Evolutionary conservation across 2,113 vertebrate species (phyloP), one percentile per base, ranked within the genome.

Genomic region (Prionailurus bengalensis): DNA sequence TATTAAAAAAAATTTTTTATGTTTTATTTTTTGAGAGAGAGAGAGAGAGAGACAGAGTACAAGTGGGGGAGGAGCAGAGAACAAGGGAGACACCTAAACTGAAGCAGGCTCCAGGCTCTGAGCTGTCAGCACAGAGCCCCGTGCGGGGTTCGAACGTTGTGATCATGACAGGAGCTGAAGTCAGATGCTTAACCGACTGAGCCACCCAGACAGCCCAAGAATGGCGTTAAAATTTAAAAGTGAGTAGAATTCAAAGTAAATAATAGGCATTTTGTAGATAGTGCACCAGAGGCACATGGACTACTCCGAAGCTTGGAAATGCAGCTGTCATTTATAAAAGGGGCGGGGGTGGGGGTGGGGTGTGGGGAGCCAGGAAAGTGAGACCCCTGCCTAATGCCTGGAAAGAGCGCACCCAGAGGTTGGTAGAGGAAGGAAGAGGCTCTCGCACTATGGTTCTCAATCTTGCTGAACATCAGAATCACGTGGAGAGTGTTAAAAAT

Each of bases 381-480:
- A 89, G 63, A 39, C 8, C 4, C 1, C 4, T 19, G 31, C n/a
- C 48, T 23, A 1, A 45, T 2, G 0, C 51, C 51, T 4, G 29
- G 21, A 79, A 53, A 53, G 42, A 78, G 33, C 5, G 53, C 79
- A 31, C 7, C 48, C 23, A 19, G 70, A 1, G 0, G 25, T 9
- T 19, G 76, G 61, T 7, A 8, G 31, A 76, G 58, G 74, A 66
- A 80, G 25, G 29, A 66, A 31, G 80, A 58, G 89, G 27, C 55
- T 48, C n/a, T 39, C 21, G 31, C 51, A 10, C 19, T 45, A 0
- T 42, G 53, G 29, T 27, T 73, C 31, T 74, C 80, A 36, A 23
- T 15, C 13, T 71, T 29, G 45, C 12, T 53, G 51, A 55, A 31
- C 13, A 68, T 17, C 39, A 23, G 33, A 51, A 76, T 61, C 48